Percentiles rank a stretch among this genome's conserved stretches.
phyloP scores from a whole-genome alignment of 2,888 invertebrate species.

The Craniophora ligustri region DNA sequence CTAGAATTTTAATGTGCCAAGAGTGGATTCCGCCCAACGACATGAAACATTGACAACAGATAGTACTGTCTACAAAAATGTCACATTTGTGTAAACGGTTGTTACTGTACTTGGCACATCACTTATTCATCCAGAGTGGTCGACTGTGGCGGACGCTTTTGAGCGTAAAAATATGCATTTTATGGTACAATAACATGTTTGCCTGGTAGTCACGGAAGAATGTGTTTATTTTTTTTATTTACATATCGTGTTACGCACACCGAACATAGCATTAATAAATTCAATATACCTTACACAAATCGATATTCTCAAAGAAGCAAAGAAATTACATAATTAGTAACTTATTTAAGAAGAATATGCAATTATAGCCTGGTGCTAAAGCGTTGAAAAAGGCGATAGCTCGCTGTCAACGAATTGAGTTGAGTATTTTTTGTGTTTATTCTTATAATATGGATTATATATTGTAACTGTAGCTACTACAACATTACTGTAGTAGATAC shows the following conservation, averaged over 20 bases:
- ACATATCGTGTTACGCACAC: slow-evolving; percentile 12
- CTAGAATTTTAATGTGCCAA: slow-evolving; percentile 11
- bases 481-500: too few species aligned
- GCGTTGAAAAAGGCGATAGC: too few species aligned
- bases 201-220: neutral
- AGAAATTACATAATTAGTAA: neutral
- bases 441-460: too few species aligned
- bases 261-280: slow-evolving; percentile 16
- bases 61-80: slow-evolving; percentile 10
- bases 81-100: slow-evolving; percentile 17
- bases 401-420: too few species aligned
- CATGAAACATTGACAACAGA: slow-evolving; percentile 11
- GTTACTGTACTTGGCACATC: slow-evolving; percentile 14
- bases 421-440: too few species aligned
- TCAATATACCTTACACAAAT: too few species aligned
- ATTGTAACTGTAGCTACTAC: too few species aligned
- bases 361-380: too few species aligned
- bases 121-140: slow-evolving; percentile 17
- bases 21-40: slow-evolving; percentile 10
- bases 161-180: slow-evolving; percentile 17
- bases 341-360: too few species aligned
- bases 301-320: neutral
- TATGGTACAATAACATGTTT: slow-evolving; percentile 20
- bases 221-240: slow-evolving; percentile 8
- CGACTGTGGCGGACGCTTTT: neutral